Evolutionary conservation across 2,113 vertebrate species (phyloP), one percentile per base, ranked within the genome.

Genomic region (Ammospiza caudacuta): DNA sequence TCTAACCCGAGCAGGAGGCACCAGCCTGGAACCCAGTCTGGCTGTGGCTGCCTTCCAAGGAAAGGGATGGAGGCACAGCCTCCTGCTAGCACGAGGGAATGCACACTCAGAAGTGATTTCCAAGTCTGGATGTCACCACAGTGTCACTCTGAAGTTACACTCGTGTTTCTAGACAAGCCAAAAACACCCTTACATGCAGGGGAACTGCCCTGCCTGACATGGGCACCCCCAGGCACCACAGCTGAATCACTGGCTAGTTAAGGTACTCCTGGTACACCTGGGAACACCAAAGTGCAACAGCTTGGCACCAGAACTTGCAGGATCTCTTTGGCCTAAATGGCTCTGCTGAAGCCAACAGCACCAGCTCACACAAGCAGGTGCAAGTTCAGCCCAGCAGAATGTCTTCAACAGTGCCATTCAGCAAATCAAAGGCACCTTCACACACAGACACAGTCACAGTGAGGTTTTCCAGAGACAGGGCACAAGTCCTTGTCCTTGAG

Each of bases 181-280:
- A 0, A 57, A 39, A 67, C 44, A 83, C 27, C 22, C 17, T 67
- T 20, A 27, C 1, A 0, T 10, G 25, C 2, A 39, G 20, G 23
- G 7, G 10, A 70, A 41, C 35, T 47, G 37, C 52, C 35, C 39
- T 58, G 51, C 33, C 68, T 37, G 35, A 12, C 37, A 46, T 0
- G 5, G 78, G 54, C 37, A 67, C 3, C 44, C 31, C 16, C 7
- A 2, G 28, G 46, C 47, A 70, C 9, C 52, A 57, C 47, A 82
- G 41, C 9, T 5, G 35, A 25, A 25, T 41, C 31, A 29, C 0
- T 7, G 4, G 28, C 66, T 51, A 59, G 12, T 73, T 76, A 86
- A 75, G 83, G 67, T 44, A 85, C 47, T 68, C 13, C 29, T 28
- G 57, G 57, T 27, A 27, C 62, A 69, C 20, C 66, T 33, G 39